These are phyloP conservation scores for Scopus umbretta DNA, from an alignment of 2,113 vertebrate species.

Conservation along the genomic window DNA sequence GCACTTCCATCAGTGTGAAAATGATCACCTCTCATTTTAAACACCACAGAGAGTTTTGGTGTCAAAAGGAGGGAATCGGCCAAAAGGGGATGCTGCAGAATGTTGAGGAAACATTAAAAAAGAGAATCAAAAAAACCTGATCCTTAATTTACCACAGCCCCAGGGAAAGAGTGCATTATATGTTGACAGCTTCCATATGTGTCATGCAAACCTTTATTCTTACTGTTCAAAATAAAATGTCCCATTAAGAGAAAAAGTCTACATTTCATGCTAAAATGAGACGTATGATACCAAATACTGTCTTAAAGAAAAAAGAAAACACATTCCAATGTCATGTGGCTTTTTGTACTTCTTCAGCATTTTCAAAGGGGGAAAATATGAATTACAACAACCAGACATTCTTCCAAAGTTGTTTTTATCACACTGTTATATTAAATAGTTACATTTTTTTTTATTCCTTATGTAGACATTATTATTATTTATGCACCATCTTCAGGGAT, in stretches of 20 bases:
- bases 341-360: slow-evolving; percentile 32
- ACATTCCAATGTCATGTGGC: slow-evolving; percentile 27
- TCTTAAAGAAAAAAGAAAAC: slow-evolving; percentile 46
- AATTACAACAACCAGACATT: slow-evolving; percentile 11
- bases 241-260: slow-evolving; percentile 47
- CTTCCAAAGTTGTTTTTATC: slow-evolving; percentile 19
- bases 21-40: slow-evolving; percentile 21
- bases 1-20: background rate
- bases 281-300: slow-evolving; percentile 44
- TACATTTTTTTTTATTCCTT: background rate
- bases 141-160: slow-evolving; percentile 45
- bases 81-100: background rate
- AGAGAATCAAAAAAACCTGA: slow-evolving; percentile 2
- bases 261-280: slow-evolving; percentile 47
- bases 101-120: slow-evolving; percentile 24
- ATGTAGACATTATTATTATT: background rate
- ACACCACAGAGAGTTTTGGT: background rate
- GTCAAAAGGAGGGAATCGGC: background rate
- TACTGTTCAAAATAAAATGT: slow-evolving; percentile 46
- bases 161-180: slow-evolving; percentile 41
- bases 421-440: background rate
- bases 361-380: background rate
- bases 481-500: background rate
- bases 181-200: slow-evolving; percentile 68
- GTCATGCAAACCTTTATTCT: slow-evolving; percentile 60